phyloP scores from a whole-genome alignment of 2,888 invertebrate genomes.

The Gnatocerus cornutus region DNA sequence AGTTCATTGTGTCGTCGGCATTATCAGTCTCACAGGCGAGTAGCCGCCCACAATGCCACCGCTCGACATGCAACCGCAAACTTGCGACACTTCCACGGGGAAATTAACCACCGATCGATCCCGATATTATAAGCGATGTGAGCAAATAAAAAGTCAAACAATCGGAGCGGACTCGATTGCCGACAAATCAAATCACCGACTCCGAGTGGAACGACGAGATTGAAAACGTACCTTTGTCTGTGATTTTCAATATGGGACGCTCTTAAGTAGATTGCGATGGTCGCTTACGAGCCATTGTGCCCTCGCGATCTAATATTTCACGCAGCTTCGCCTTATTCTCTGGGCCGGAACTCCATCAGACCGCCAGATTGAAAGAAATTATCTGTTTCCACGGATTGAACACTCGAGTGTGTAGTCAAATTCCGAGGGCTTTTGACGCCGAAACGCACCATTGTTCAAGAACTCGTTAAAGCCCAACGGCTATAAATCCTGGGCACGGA shows the following conservation, averaged over 20 bases:
- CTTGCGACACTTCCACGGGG: constrained; percentile 57
- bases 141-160: constrained; percentile 61
- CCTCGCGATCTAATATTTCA: constrained; percentile 63
- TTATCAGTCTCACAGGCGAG: constrained; percentile 64
- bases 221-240: constrained; percentile 66
- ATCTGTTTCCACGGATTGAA: constrained; percentile 49
- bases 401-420: constrained; percentile 42
- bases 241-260: constrained; percentile 63
- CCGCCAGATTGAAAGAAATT: constrained; percentile 58
- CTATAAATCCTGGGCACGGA: constrained; percentile 49
- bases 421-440: constrained; percentile 24
- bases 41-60: constrained; percentile 61
- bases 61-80: constrained; percentile 55
- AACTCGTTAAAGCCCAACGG: constrained; percentile 30
- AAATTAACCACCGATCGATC: constrained; percentile 59
- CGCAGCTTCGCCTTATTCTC: constrained; percentile 58
- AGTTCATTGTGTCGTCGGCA: constrained; percentile 49
- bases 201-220: constrained; percentile 61
- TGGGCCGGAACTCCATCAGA: constrained; percentile 57
- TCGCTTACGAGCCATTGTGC: constrained; percentile 63
- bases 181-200: constrained; percentile 64
- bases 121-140: constrained; percentile 50
- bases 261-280: constrained; percentile 63
- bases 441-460: constrained; percentile 42
- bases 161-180: constrained; percentile 64